A percentile compares a stretch with the other conserved stretches of the same genome.
Conservation (phyloP, 2,888 invertebrate genomes). For the Lasioglossum lativentre region DNA sequence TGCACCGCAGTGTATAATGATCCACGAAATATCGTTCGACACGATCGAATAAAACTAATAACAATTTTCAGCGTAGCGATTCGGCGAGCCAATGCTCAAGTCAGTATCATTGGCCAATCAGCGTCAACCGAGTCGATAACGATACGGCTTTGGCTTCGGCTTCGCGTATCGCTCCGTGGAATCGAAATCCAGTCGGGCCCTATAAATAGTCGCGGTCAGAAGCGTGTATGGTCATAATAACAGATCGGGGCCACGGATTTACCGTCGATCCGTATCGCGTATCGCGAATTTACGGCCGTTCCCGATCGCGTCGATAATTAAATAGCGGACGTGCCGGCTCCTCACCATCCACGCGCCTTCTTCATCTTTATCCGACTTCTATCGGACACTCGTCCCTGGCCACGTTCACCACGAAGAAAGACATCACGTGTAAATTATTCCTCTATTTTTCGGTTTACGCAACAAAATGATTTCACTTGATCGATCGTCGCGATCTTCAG, state of each 20-base stretch:
- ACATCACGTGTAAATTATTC: slow-evolving; percentile 43
- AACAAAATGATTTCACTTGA: slow-evolving; percentile 5
- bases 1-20: too few relatives aligned
- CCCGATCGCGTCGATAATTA: slow-evolving; percentile 74
- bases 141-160: slow-evolving; percentile 36
- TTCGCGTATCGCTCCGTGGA: slow-evolving; percentile 49
- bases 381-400: slow-evolving; percentile 14
- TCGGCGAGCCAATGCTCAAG: slow-evolving; percentile 48
- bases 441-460: slow-evolving; percentile 24
- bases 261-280: slow-evolving; percentile 70
- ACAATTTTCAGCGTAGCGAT: slow-evolving; percentile 18
- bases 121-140: slow-evolving; percentile 63
- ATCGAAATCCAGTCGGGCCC: slow-evolving; percentile 48
- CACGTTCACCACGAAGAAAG: slow-evolving; percentile 38
- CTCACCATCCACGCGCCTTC: slow-evolving; percentile 58
- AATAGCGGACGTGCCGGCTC: slow-evolving; percentile 62
- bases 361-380: slow-evolving; percentile 37
- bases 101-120: slow-evolving; percentile 70
- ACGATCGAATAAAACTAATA: too few relatives aligned
- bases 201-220: slow-evolving; percentile 72
- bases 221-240: slow-evolving; percentile 72
- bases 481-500: slow-evolving; percentile 19
- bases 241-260: slow-evolving; percentile 69
- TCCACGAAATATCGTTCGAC: too few relatives aligned
- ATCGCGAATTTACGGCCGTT: slow-evolving; percentile 58